phyloP scores from a whole-genome alignment of 92 coral and sea anemone genomes.

The Epizoanthus fatuus region DNA sequence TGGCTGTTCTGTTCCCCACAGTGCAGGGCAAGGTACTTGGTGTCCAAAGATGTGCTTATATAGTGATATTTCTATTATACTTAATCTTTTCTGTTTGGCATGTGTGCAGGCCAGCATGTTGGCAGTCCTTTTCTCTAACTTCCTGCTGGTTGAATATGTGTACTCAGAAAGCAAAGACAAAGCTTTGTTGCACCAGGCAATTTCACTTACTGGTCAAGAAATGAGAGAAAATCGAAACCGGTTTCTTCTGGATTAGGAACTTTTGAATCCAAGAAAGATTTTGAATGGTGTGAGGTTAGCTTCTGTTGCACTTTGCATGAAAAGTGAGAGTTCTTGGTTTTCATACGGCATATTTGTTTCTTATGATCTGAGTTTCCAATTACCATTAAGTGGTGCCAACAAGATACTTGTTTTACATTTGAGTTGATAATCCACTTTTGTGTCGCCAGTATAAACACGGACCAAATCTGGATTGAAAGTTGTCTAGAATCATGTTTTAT shows the following conservation, averaged over 20 bases:
- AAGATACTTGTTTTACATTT: no score
- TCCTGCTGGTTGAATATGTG: neutral
- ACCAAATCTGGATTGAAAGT: no score
- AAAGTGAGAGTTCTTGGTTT: neutral
- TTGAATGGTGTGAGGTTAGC: no score
- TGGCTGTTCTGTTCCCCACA: constrained; percentile 68
- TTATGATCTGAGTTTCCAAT: neutral
- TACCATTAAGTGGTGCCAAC: no score
- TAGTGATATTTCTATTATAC: constrained; percentile 27
- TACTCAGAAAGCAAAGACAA: no score
- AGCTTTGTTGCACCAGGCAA: neutral
- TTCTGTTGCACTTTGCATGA: no score
- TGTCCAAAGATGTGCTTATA: constrained; percentile 89
- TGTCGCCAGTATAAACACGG: no score
- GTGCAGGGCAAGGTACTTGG: constrained; percentile 90
- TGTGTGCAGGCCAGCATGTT: constrained; percentile 41
- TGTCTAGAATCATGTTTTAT: no score
- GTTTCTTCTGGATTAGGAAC: neutral
- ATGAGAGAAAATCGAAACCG: neutral
- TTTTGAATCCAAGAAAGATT: no score
- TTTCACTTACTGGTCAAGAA: neutral
- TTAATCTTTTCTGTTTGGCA: constrained; percentile 69
- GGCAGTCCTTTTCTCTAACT: constrained; percentile 9
- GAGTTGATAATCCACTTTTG: no score
- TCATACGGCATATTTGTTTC: neutral